These are phyloP conservation scores for Ophion ventricosus DNA, from an alignment of 2,888 invertebrate genomes.

Conservation along the genomic window DNA sequence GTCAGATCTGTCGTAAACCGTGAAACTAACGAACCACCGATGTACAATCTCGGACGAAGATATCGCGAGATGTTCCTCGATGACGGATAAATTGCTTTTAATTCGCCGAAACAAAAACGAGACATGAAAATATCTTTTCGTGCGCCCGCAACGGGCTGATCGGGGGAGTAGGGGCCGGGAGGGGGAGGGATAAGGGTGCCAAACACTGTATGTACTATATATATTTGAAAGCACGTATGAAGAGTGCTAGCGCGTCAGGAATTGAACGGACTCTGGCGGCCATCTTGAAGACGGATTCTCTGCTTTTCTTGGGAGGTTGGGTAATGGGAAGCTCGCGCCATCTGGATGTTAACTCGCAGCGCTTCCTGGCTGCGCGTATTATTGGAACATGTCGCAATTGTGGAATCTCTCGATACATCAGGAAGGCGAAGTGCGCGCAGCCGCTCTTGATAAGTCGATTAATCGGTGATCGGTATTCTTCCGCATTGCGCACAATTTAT, in stretches of 20 bases:
- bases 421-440: neutral
- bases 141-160: slow-evolving; percentile 60
- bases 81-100: slow-evolving; percentile 50
- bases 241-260: slow-evolving; percentile 66
- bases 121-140: slow-evolving; percentile 65
- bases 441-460: neutral
- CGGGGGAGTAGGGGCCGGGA: slow-evolving; percentile 45
- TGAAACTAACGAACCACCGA: slow-evolving; percentile 49
- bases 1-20: slow-evolving; percentile 55
- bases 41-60: slow-evolving; percentile 57
- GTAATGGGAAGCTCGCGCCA: slow-evolving; percentile 27
- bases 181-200: slow-evolving; percentile 56
- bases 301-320: slow-evolving; percentile 29
- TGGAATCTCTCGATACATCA: neutral
- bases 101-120: slow-evolving; percentile 63
- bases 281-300: slow-evolving; percentile 61
- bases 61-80: slow-evolving; percentile 44
- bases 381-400: neutral
- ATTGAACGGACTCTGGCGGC: slow-evolving; percentile 66
- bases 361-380: neutral
- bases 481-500: neutral
- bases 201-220: slow-evolving; percentile 65
- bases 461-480: neutral
- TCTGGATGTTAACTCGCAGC: slow-evolving; percentile 6
- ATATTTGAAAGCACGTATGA: slow-evolving; percentile 62